phyloP scores from a whole-genome alignment of 1,140 invertebrate genomes.

The Wasmannia auropunctata region DNA sequence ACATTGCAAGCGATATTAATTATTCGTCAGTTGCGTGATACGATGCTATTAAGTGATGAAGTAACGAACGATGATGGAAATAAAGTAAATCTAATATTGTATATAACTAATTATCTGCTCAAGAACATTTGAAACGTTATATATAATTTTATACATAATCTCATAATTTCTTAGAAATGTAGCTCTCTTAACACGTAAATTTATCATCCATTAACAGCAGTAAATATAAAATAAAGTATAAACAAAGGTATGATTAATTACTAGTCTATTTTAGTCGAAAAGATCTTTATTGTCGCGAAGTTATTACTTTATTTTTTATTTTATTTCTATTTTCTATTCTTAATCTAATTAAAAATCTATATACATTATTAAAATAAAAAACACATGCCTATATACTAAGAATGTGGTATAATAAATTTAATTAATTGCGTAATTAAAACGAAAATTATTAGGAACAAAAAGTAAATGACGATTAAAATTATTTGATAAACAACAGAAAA shows the following conservation, averaged over 20 bases:
- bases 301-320: background rate
- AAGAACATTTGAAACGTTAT: background rate
- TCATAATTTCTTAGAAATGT: background rate
- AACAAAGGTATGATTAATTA: background rate
- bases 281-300: background rate
- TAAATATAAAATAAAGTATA: background rate
- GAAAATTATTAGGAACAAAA: background rate
- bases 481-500: background rate
- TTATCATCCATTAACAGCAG: background rate
- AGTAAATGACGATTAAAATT: background rate
- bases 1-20: slow-evolving; percentile 28
- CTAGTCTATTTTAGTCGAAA: background rate
- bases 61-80: background rate
- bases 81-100: slow-evolving; percentile 24
- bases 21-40: slow-evolving; percentile 16
- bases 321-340: background rate
- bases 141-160: background rate
- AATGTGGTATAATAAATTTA: background rate
- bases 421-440: background rate
- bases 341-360: no score
- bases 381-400: background rate
- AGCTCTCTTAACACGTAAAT: background rate
- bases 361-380: background rate
- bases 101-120: slow-evolving; percentile 15
- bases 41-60: slow-evolving; percentile 26